Base-by-base conservation (phyloP, 2,888 invertebrate genomes). In the Ectemnius lituratus region DNA sequence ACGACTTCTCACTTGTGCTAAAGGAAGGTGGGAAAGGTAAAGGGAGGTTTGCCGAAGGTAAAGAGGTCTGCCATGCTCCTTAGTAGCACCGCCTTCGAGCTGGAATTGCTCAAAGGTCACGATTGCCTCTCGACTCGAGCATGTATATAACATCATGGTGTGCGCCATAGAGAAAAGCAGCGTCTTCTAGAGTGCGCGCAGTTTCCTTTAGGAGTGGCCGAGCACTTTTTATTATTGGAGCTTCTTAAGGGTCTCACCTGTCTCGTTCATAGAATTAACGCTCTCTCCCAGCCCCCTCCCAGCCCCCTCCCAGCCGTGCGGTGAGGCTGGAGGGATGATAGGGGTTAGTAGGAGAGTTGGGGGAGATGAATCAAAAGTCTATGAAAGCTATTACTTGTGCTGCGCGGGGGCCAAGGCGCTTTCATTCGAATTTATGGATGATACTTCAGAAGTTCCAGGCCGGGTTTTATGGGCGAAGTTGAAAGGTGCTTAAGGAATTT, bases 1-100 rank as follows among this genome's bases (percentile, higher is more conserved):
- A 82, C 77, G 63, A 70, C 67, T 80, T 70, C 82, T 67, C 82
- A 70, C 52, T 74, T 62, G 63, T 62, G 46, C 69, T 75, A 75
- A 80, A 65, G 71, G 67, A 61, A 57, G 60, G 67, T 47, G 46
- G 64, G 16, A 52, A 37, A 47, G 68, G 46, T 16, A 37, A 62
- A 62, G 46, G 61, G 60, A 66, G 58, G 70, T 71, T 68, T 74
- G 70, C 75, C 76, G 76, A 66, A 73, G 67, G 67, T 68, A 63
- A 76, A 60, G 71, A 67, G 28, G 37, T 37, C 16, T 14, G 52
- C 2, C 52, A 5, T 13, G 16, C 52, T 52, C 52, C 52, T 52
- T 52, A 52, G 4, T 52, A 37, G 14, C 14, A 16, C 52, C 52
- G n/a, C 5, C 52, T 52, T 52, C 52, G 3, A 2, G 0, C 52